These are phyloP conservation scores for Luscinia megarhynchos DNA, from an alignment of 2,797 vertebrate genomes.

Conservation along the genomic window DNA sequence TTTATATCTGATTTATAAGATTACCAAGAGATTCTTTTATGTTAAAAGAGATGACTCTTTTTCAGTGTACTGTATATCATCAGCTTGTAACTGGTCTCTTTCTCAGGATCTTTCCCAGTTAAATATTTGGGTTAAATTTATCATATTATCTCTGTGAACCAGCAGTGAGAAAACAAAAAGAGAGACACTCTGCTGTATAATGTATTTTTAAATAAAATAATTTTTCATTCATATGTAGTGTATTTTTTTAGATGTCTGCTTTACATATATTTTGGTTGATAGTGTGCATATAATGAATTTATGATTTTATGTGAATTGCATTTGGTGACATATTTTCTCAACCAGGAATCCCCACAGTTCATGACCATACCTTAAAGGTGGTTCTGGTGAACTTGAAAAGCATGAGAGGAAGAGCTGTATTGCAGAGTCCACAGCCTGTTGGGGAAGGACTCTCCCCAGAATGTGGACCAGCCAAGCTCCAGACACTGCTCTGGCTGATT, in stretches of 20 bases:
- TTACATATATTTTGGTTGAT: background rate
- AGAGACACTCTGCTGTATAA: constrained; percentile 79
- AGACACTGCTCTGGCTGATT: background rate
- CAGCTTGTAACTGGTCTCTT: constrained; percentile 75
- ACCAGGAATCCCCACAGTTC: background rate
- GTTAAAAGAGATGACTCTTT: constrained; percentile 81
- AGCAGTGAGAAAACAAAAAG: constrained; percentile 74
- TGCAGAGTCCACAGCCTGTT: background rate
- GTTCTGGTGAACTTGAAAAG: background rate
- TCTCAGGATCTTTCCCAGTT: constrained; percentile 81
- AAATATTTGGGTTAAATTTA: constrained; percentile 75
- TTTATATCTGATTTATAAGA: constrained; percentile 78
- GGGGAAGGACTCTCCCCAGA: background rate
- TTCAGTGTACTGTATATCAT: constrained; percentile 75
- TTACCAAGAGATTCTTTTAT: constrained; percentile 80
- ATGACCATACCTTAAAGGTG: background rate
- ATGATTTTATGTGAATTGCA: background rate
- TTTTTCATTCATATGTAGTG: constrained; percentile 31
- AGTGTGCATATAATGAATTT: background rate
- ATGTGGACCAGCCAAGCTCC: background rate
- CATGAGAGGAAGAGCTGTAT: background rate
- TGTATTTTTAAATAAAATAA: constrained; percentile 84
- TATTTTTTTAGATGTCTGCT: background rate
- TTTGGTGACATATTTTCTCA: background rate
- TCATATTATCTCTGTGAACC: constrained; percentile 75